A percentile compares a stretch with the other conserved stretches of the same genome.
phyloP scores from a whole-genome alignment of 2,888 invertebrate species.

The Drosophila dives region DNA sequence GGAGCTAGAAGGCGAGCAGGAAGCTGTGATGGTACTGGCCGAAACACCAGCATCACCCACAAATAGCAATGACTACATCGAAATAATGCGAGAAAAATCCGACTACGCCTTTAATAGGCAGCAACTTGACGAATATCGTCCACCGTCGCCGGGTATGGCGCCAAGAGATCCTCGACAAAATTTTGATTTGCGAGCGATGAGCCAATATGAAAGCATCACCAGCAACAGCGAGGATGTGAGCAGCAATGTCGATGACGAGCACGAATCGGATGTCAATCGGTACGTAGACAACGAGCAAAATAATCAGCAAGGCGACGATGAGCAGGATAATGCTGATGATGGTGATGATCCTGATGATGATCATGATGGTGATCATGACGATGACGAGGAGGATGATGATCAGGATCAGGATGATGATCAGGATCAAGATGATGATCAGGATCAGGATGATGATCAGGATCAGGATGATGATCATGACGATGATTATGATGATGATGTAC shows the following conservation, averaged over 20 bases:
- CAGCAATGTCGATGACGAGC: slow-evolving; percentile 17
- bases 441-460: background rate
- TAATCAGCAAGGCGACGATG: background rate
- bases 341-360: background rate
- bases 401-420: too few species aligned
- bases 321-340: background rate
- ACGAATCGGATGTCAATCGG: background rate
- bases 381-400: too few species aligned
- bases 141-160: slow-evolving; percentile 18
- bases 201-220: slow-evolving; percentile 59
- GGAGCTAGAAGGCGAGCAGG: background rate
- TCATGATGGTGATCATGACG: background rate
- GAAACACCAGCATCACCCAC: slow-evolving; percentile 65
- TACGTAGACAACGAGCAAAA: background rate
- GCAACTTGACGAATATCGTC: background rate
- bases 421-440: background rate
- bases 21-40: slow-evolving; percentile 30
- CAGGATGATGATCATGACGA: slow-evolving; percentile 4
- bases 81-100: slow-evolving; percentile 13
- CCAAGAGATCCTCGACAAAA: slow-evolving; percentile 53
- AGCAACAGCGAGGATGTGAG: slow-evolving; percentile 35
- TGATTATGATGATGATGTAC: slow-evolving; percentile 14
- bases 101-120: slow-evolving; percentile 5
- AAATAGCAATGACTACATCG: slow-evolving; percentile 36
- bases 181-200: background rate